Conservation (phyloP, 2,888 invertebrate species). For the Fissipunctia ypsillon region DNA sequence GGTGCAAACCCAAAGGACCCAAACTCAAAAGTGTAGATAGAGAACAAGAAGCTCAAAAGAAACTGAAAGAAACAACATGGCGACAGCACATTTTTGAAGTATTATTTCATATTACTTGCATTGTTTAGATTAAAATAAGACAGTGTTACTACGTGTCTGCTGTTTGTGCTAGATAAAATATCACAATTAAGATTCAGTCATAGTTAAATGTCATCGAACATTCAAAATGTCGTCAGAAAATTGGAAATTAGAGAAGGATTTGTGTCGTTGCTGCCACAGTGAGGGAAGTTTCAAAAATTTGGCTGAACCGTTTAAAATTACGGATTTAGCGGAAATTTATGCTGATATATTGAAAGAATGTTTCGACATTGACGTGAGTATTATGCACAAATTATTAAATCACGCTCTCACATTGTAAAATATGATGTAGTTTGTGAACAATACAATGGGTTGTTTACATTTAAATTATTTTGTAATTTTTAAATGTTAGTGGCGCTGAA, state of each 20-base stretch:
- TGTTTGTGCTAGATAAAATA: constrained; percentile 1
- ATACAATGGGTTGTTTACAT: constrained; percentile 28
- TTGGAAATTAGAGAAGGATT: constrained; percentile 78
- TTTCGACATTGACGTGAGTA: constrained; percentile 79
- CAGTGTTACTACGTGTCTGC: neutral
- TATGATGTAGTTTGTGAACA: neutral
- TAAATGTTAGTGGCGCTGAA: neutral
- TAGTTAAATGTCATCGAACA: constrained; percentile 41
- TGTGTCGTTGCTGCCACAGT: constrained; percentile 84
- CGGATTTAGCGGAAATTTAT: constrained; percentile 74
- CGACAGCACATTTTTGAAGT: neutral
- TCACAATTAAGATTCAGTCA: neutral
- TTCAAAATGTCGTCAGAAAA: constrained; percentile 74
- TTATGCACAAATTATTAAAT: neutral
- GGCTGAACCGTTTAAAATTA: constrained; percentile 67
- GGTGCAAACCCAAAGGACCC: no score
- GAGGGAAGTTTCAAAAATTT: constrained; percentile 80
- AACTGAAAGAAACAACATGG: constrained; percentile 45
- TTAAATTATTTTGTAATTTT: neutral
- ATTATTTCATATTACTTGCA: neutral
- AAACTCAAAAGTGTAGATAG: no score
- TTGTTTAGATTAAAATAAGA: constrained; percentile 5
- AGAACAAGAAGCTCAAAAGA: no score
- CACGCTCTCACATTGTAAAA: neutral
- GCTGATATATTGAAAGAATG: constrained; percentile 78